Evolutionary conservation across 1,140 invertebrate genomes (phyloP).

Genomic region (Sinella curviseta): DNA sequence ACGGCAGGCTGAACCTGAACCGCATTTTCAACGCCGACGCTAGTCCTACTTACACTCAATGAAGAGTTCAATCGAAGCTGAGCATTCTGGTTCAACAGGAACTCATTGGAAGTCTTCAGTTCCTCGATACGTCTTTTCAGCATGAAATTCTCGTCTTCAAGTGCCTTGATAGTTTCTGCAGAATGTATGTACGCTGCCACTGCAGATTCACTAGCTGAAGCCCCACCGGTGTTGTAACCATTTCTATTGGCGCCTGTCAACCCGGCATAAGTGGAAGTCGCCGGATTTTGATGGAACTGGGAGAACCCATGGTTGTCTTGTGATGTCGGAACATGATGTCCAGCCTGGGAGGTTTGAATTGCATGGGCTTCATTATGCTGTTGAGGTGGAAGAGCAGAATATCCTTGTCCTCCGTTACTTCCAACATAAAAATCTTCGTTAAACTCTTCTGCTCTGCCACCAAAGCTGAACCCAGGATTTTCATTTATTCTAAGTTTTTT

Average conservation of each 20-base stretch:
- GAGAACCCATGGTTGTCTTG: background rate
- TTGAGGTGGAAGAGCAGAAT: background rate
- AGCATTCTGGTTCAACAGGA: conserved; percentile 77
- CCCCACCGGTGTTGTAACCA: background rate
- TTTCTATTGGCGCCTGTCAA: background rate
- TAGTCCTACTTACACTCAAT: conserved; percentile 54
- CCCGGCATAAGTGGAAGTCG: background rate
- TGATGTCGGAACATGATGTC: background rate
- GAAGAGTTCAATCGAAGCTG: conserved; percentile 68
- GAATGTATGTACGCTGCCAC: conserved; percentile 21
- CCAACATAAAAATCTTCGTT: conserved; percentile 22
- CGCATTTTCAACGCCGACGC: conserved; percentile 36
- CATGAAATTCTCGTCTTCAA: conserved; percentile 74
- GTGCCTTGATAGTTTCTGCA: conserved; percentile 50
- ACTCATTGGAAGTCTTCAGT: conserved; percentile 75
- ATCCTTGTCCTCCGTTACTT: background rate
- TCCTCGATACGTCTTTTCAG: conserved; percentile 72
- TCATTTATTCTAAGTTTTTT: conserved; percentile 28
- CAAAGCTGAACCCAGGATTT: background rate
- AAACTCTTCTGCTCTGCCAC: background rate
- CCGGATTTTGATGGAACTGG: background rate
- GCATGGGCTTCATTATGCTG: background rate
- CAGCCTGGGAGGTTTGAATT: background rate
- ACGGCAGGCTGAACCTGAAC: conserved; percentile 48
- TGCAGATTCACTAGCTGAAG: background rate